A percentile compares a stretch with the other conserved stretches of the same genome.
Evolutionary conservation across 1,140 invertebrate species (phyloP).

Genomic region (Acromyrmex heyeri): DNA sequence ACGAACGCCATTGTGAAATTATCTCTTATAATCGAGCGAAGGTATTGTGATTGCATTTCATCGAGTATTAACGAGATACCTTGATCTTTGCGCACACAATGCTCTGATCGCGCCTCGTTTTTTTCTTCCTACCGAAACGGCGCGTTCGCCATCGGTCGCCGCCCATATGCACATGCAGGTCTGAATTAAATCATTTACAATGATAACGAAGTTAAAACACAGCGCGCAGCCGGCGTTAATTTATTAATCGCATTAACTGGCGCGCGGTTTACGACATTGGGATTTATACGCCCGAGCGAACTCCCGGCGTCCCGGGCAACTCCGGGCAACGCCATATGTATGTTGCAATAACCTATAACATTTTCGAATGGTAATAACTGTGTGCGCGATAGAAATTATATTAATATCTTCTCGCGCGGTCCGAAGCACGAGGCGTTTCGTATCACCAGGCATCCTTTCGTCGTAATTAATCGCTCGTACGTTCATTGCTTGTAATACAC

Average conservation of each 20-base stretch:
- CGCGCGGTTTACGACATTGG: conserved; percentile 41
- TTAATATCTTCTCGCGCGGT: conserved; percentile 74
- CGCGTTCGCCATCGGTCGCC: background rate
- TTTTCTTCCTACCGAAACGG: background rate
- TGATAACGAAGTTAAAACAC: conserved; percentile 22
- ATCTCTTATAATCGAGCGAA: conserved; percentile 8
- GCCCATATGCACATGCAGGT: background rate
- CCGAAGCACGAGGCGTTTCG: conserved; percentile 67
- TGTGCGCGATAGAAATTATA: conserved; percentile 63
- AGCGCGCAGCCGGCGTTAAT: conserved; percentile 8
- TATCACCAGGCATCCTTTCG: conserved; percentile 75
- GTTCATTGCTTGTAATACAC: conserved; percentile 45
- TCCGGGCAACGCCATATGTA: conserved; percentile 32
- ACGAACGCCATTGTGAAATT: conserved; percentile 6
- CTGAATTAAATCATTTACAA: conserved; percentile 42
- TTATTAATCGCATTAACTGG: conserved; percentile 55
- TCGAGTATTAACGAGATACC: conserved; percentile 23
- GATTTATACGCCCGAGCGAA: conserved; percentile 53
- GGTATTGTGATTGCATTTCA: background rate
- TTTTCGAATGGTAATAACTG: conserved; percentile 79
- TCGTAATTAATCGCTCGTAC: conserved; percentile 82
- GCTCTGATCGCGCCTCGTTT: background rate
- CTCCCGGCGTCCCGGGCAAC: conserved; percentile 16
- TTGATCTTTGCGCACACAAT: conserved; percentile 52
- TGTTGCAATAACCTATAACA: conserved; percentile 77